These are phyloP conservation scores for Wiebesia pumilae DNA, from an alignment of 1,140 invertebrate genomes.

Conservation along the genomic window DNA sequence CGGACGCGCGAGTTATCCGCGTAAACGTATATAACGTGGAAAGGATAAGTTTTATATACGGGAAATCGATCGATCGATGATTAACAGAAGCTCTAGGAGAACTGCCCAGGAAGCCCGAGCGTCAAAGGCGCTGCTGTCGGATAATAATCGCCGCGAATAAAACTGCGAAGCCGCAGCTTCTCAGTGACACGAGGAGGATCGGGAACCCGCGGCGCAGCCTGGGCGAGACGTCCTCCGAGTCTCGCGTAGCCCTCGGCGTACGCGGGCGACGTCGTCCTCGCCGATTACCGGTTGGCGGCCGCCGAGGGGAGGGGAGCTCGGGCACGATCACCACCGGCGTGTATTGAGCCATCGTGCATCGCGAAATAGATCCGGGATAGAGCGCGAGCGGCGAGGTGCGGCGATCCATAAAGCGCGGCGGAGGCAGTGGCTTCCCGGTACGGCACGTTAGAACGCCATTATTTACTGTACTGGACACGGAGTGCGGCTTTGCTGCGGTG, in stretches of 20 bases:
- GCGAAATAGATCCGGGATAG: constrained; percentile 68
- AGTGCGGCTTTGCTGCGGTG: constrained; percentile 37
- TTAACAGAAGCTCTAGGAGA: not conserved
- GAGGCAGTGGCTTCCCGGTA: constrained; percentile 55
- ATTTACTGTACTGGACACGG: constrained; percentile 71
- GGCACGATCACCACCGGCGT: constrained; percentile 1
- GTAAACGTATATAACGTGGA: not conserved
- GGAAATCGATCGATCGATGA: not conserved
- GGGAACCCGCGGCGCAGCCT: not conserved
- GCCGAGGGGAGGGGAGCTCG: too few relatives aligned
- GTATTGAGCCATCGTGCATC: constrained; percentile 67
- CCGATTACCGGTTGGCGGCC: constrained; percentile 12
- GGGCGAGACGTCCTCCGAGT: not conserved
- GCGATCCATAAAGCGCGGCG: constrained; percentile 67
- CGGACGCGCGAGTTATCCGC: not conserved
- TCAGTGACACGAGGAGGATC: too few relatives aligned
- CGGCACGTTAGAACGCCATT: constrained; percentile 61
- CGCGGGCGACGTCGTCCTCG: not conserved
- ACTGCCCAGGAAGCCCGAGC: not conserved
- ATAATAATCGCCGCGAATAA: not conserved
- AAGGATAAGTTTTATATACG: not conserved
- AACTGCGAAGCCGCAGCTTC: not conserved
- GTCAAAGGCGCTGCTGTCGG: not conserved
- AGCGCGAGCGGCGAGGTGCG: constrained; percentile 60
- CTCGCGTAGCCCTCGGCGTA: too few relatives aligned